Evolutionary conservation across 2,797 vertebrate species (phyloP).

Genomic region (Myotis pilosus): DNA sequence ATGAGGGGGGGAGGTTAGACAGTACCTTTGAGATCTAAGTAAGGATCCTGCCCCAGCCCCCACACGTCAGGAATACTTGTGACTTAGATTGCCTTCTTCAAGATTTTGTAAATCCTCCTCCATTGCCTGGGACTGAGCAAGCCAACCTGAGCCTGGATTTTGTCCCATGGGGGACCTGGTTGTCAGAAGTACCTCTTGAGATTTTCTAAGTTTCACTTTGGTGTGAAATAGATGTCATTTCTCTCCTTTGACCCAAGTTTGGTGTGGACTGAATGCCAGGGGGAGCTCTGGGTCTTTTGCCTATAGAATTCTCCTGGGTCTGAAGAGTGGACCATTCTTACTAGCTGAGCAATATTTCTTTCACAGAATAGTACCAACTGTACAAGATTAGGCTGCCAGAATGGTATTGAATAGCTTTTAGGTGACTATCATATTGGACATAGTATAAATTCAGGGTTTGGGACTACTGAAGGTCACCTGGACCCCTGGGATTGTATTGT

Average conservation of each 20-base stretch:
- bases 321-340: neutral
- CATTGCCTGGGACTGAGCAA: neutral
- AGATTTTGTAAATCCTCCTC: neutral
- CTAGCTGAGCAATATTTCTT: neutral
- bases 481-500: neutral
- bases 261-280: neutral
- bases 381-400: neutral
- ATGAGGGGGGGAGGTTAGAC: neutral
- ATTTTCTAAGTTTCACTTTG: neutral
- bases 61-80: neutral
- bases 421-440: neutral
- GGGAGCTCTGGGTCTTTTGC: neutral
- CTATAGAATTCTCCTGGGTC: neutral
- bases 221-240: neutral
- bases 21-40: neutral
- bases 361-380: neutral
- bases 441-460: neutral
- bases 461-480: neutral
- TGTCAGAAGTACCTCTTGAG: neutral
- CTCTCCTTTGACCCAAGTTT: neutral
- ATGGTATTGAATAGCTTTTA: neutral
- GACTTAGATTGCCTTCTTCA: neutral
- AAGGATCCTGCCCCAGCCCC: neutral
- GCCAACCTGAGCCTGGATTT: neutral
- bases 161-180: neutral